A percentile compares a stretch with the other conserved stretches of the same genome.
phyloP scores from a whole-genome alignment of 2,888 invertebrate species.

The Callyntrura guangdongensis region DNA sequence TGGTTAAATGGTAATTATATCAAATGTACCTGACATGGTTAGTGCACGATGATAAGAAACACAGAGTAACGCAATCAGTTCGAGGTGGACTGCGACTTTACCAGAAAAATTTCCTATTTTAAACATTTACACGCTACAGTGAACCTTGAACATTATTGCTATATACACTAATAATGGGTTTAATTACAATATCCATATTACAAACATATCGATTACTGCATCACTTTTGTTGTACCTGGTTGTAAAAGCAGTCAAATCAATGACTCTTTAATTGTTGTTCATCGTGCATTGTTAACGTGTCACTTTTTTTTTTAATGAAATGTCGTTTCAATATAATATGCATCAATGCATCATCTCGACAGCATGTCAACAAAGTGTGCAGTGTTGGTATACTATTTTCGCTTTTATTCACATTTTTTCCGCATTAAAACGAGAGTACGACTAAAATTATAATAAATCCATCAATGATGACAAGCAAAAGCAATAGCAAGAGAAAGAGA shows the following conservation, averaged over 20 bases:
- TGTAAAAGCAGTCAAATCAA: slow-evolving; percentile 49
- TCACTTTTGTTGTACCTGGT: neutral
- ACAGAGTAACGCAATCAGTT: slow-evolving; percentile 79
- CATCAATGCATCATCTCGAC: neutral
- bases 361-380: neutral
- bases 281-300: slow-evolving; percentile 27
- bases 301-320: slow-evolving; percentile 11
- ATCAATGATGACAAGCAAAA: neutral
- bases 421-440: slow-evolving; percentile 30
- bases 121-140: slow-evolving; percentile 17
- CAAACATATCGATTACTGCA: too few species aligned
- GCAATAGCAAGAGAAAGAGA: slow-evolving; percentile 53
- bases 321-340: too few species aligned
- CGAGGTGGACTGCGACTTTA: neutral
- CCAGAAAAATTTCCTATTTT: neutral
- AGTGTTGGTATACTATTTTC: neutral
- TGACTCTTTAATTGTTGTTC: slow-evolving; percentile 32
- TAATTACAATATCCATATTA: slow-evolving; percentile 44
- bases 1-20: slow-evolving; percentile 69
- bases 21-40: slow-evolving; percentile 80
- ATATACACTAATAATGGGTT: slow-evolving; percentile 41
- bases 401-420: neutral
- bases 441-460: neutral
- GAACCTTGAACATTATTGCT: slow-evolving; percentile 60
- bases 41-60: too few species aligned